Evolutionary conservation across 2,113 vertebrate species (phyloP).

Genomic region (Plecotus auritus): DNA sequence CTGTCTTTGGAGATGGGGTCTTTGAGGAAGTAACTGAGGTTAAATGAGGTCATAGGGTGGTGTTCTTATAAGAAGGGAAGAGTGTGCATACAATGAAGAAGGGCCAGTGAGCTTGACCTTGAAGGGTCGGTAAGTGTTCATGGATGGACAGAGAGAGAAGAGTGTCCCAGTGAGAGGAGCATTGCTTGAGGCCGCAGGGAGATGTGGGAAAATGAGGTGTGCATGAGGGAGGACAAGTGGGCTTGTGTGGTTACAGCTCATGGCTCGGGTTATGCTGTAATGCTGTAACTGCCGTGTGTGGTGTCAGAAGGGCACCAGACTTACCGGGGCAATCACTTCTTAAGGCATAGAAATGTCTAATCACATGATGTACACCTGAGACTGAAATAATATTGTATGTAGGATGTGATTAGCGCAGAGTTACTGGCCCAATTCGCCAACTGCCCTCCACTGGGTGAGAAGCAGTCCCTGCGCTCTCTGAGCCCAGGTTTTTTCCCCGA

Average conservation of each 20-base stretch:
- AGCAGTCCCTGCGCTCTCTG: not conserved
- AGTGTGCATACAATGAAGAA: not conserved
- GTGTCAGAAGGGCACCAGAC: too few relatives aligned
- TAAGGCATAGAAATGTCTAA: too few relatives aligned
- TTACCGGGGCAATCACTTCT: too few relatives aligned
- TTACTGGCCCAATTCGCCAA: not conserved
- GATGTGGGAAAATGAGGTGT: accelerated
- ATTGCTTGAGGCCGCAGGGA: accelerated
- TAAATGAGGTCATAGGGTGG: not conserved
- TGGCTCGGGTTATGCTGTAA: not conserved
- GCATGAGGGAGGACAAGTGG: not conserved
- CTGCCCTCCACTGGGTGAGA: not conserved
- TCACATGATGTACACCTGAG: too few relatives aligned
- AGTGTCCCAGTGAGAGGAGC: accelerated
- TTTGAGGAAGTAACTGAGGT: not conserved
- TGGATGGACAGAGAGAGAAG: not conserved
- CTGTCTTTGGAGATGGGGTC: not conserved
- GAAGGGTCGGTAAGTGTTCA: too few relatives aligned
- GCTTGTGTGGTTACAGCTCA: not conserved
- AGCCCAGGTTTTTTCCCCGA: not conserved
- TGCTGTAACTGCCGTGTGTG: too few relatives aligned
- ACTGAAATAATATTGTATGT: too few relatives aligned
- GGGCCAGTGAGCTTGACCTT: not conserved
- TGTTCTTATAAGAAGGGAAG: not conserved
- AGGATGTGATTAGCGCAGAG: too few relatives aligned